Base-by-base conservation (phyloP, 2,888 invertebrate species). In the Syrista parreyssii region DNA sequence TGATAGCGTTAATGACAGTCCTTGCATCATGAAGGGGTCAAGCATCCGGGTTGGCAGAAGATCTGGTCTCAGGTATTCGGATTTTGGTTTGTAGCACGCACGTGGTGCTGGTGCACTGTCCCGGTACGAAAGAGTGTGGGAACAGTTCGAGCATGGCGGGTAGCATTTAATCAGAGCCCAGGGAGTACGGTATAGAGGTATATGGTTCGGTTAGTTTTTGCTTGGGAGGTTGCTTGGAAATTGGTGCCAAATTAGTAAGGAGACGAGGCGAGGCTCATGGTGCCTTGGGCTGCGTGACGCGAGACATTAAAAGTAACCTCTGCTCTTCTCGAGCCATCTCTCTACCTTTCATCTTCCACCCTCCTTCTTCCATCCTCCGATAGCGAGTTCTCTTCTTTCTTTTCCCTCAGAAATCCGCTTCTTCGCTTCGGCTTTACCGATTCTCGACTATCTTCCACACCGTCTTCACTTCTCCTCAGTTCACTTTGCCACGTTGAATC, bases 191-290 rank as follows among this genome's bases (percentile, higher is more conserved):
- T 84, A 83, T 86, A 84, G 84, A 85, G 85, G 85, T 87, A 89
- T 89, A 90, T 89, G 91, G 90, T 89, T 89, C 90, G 91, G 90
- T 91, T 89, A 90, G 89, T 91, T 91, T 91, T 91, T 91, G 90
- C 91, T 85, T 87, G 89, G 88, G 90, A 89, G 90, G 91, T 89
- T 90, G 90, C 87, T 84, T 91, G 91, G 89, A 91, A 91, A 91
- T 91, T 91, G 91, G 91, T 90, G 91, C 91, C 91, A 91, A 91
- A 91, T 91, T 91, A 91, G 91, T 91, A 90, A 91, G 91, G 90
- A 91, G 84, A 89, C 89, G 87, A 88, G 88, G 88, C 87, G 86
- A 86, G 88, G 86, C 85, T 83, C 82, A 81, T 81, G 82, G 81
- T 82, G 85, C 85, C 84, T 84, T 83, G 84, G 85, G 85, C 85